Evolutionary conservation across 1,140 invertebrate genomes (phyloP).

Genomic region (Sitobion miscanthi): DNA sequence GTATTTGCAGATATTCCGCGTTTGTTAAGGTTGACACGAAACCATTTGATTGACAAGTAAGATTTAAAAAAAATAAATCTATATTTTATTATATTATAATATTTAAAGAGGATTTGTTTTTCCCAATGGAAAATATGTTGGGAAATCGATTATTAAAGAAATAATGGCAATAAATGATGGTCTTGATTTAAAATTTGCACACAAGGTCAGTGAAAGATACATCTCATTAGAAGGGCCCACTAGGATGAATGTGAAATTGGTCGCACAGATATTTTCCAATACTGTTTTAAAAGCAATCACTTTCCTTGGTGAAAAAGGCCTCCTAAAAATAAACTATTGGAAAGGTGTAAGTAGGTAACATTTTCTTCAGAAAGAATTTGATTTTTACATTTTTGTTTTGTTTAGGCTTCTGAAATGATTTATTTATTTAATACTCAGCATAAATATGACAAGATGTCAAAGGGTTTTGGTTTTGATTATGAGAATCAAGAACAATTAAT

Average conservation of each 20-base stretch:
- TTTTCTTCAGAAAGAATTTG: not conserved
- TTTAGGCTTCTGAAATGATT: not conserved
- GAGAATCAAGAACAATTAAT: not conserved
- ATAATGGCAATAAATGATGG: not conserved
- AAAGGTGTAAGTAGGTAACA: not conserved
- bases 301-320: not conserved
- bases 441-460: not conserved
- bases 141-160: not conserved
- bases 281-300: not conserved
- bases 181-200: not conserved
- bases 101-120: not conserved
- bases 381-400: not conserved
- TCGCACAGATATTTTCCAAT: not conserved
- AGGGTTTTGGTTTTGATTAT: not conserved
- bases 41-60: not conserved
- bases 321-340: not conserved
- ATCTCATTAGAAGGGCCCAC: not conserved
- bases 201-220: not conserved
- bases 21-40: not conserved
- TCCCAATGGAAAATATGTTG: not conserved
- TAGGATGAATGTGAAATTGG: not conserved
- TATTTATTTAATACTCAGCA: not conserved
- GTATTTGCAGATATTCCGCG: slow-evolving; percentile 1
- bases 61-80: not conserved
- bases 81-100: not conserved